A percentile compares a stretch with the other conserved stretches of the same genome.
Evolutionary conservation across 2,888 invertebrate genomes (phyloP).

Genomic region (Ephialtes manifestator): DNA sequence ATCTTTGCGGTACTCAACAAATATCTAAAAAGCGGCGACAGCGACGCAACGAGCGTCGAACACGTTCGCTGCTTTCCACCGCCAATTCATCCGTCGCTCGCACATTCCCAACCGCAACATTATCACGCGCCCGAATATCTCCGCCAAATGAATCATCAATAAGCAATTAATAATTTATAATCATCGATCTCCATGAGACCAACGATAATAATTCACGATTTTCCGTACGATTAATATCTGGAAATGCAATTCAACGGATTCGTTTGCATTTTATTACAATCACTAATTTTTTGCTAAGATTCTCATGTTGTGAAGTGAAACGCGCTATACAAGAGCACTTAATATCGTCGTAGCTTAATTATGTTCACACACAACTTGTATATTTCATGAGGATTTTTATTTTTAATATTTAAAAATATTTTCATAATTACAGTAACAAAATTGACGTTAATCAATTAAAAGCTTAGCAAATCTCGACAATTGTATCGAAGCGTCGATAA

Average conservation of each 20-base stretch:
- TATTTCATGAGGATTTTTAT: neutral
- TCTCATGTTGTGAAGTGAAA: too few relatives aligned
- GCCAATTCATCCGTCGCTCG: constrained; percentile 93
- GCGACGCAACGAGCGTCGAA: constrained; percentile 95
- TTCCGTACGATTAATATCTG: constrained; percentile 29
- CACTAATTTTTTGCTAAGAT: neutral
- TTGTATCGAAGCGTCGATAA: neutral
- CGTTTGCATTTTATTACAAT: constrained; percentile 15
- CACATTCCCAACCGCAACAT: constrained; percentile 88
- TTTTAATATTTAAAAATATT: neutral
- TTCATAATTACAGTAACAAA: neutral
- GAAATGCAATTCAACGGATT: neutral
- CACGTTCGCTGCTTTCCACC: constrained; percentile 99
- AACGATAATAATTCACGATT: constrained; percentile 27
- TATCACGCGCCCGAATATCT: constrained; percentile 87
- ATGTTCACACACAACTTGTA: neutral
- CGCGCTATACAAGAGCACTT: too few relatives aligned
- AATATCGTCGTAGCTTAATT: constrained; percentile 16
- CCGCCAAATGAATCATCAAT: constrained; percentile 85
- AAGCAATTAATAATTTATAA: constrained; percentile 55
- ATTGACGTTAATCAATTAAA: neutral
- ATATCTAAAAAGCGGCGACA: constrained; percentile 95
- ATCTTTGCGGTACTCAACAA: constrained; percentile 98
- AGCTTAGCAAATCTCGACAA: neutral
- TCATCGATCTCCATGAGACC: constrained; percentile 10